Evolutionary conservation across 2,797 vertebrate species (phyloP).

Genomic region (Rhodeus uyekii): DNA sequence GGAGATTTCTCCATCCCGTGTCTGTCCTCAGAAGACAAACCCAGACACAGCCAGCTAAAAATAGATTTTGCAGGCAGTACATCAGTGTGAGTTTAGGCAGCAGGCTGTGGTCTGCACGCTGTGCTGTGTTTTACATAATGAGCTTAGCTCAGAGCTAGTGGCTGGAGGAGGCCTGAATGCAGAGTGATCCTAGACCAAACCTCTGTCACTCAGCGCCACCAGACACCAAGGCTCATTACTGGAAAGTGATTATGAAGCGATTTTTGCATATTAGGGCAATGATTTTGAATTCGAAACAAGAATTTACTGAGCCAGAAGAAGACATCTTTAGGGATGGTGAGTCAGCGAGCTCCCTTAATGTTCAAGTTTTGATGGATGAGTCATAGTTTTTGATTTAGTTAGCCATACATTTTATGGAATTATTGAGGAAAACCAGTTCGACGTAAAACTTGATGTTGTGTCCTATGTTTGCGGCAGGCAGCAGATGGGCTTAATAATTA

Average conservation of each 20-base stretch:
- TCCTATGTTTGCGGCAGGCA: not conserved
- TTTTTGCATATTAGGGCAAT: conserved; percentile 32
- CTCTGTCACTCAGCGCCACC: conserved; percentile 40
- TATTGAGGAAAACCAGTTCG: not conserved
- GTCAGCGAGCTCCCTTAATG: conserved; percentile 12
- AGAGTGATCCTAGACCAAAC: conserved; percentile 39
- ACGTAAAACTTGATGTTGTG: not conserved
- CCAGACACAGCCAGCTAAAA: conserved; percentile 48
- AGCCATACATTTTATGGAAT: conserved; percentile 6
- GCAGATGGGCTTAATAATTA: not conserved
- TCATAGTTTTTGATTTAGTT: conserved; percentile 33
- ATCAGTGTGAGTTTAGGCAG: conserved; percentile 53
- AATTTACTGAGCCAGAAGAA: conserved; percentile 31
- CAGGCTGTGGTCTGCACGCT: conserved; percentile 36
- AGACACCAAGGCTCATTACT: conserved; percentile 42
- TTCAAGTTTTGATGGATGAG: conserved; percentile 37
- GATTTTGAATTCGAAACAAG: conserved; percentile 9
- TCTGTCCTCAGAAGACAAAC: conserved; percentile 52
- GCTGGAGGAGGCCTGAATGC: conserved; percentile 41
- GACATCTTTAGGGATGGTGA: conserved; percentile 26
- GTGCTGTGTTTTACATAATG: conserved; percentile 58
- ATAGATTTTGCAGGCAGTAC: conserved; percentile 51
- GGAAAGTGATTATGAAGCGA: conserved; percentile 28
- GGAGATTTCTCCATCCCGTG: conserved; percentile 41
- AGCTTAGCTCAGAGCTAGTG: conserved; percentile 49